These are phyloP conservation scores for Patella depressa DNA, from an alignment of 2,888 invertebrate genomes.

Conservation along the genomic window DNA sequence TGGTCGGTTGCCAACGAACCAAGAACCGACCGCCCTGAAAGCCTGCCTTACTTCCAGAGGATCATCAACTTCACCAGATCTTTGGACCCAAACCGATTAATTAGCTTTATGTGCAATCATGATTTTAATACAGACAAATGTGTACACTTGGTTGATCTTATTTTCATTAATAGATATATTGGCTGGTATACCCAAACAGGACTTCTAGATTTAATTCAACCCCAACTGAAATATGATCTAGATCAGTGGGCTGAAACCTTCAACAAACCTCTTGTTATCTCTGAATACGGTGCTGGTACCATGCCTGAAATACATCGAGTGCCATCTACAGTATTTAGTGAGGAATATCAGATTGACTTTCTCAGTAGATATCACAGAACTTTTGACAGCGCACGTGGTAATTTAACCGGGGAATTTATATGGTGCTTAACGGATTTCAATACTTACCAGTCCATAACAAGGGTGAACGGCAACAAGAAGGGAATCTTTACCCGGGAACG, in stretches of 20 bases:
- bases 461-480: constrained; percentile 74
- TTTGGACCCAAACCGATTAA: constrained; percentile 84
- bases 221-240: constrained; percentile 81
- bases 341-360: constrained; percentile 90
- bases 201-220: constrained; percentile 80
- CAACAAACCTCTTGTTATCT: constrained; percentile 90
- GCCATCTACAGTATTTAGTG: constrained; percentile 85
- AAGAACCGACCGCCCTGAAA: constrained; percentile 77
- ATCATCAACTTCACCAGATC: constrained; percentile 83
- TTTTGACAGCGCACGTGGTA: constrained; percentile 82
- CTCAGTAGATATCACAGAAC: constrained; percentile 89
- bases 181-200: constrained; percentile 92
- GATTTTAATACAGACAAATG: constrained; percentile 49
- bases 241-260: constrained; percentile 83
- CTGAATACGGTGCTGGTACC: constrained; percentile 95
- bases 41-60: constrained; percentile 85
- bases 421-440: constrained; percentile 99
- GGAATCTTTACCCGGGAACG: constrained; percentile 87
- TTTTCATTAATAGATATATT: constrained; percentile 89
- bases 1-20: constrained; percentile 99
- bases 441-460: constrained; percentile 79
- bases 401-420: constrained; percentile 94
- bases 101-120: constrained; percentile 75
- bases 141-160: constrained; percentile 23
- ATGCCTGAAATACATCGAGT: constrained; percentile 85